Base-by-base conservation (phyloP, 2,888 invertebrate species). In the Trichacis sp. region DNA sequence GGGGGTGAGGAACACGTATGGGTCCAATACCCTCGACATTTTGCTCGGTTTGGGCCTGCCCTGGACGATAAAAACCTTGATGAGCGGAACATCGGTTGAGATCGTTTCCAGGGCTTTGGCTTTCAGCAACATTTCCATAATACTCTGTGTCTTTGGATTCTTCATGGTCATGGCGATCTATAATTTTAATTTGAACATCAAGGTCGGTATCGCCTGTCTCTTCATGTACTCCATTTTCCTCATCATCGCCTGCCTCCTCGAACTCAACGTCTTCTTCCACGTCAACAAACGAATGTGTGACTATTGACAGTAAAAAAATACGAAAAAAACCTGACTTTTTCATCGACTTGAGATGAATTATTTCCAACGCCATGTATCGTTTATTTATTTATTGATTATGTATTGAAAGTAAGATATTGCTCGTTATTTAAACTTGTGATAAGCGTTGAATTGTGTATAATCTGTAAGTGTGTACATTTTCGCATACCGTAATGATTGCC, bases 21-120 rank as follows among this genome's bases (percentile, higher is more conserved):
- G 95, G 0, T 93, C 94, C 0, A 95, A 95, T 78, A 93, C 94
- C 0, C 85, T 95, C 78, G 94, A 95, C 60, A 93, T 95, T 56
- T 85, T 95, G 1, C 87, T 95, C 50, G 94, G 95, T 1, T 85
- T 95, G 42, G 94, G 94, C 1, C 80, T 94, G 18, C 95, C 95
- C 0, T 96, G 95, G 95, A 89, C 93, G 55, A 90, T 95, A 71
- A 92, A 90, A 80, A 90, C 91, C 2, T 80, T 91, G 68, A 85
- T 89, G 46, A 80, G 87, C 45, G 82, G 87, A 2, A 84, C 78
- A 0, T 85, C 86, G 60, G 89, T 95, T 0, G 77, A 85, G 49
- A 92, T 97, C 62, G 89, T 91, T 74, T 95, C 95, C 0, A 88
- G 89, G 1, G 93, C 94, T 0, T 89, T 96, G 36, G 92, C 91